These are phyloP conservation scores for Spodoptera litura DNA, from an alignment of 1,140 invertebrate genomes.

Conservation along the genomic window DNA sequence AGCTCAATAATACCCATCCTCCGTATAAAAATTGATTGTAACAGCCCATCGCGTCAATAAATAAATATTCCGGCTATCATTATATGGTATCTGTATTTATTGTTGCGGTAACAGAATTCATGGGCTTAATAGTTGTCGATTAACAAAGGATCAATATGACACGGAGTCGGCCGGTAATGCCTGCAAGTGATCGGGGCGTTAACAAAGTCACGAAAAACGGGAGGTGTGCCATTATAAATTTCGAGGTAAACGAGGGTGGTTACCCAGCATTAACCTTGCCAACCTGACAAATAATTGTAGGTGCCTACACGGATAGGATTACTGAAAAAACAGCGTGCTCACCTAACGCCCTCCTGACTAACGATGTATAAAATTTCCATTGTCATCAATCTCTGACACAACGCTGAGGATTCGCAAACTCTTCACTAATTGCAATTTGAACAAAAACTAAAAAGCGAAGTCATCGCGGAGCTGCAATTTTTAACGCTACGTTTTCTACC, in stretches of 20 bases:
- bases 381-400: constrained; percentile 86
- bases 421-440: constrained; percentile 85
- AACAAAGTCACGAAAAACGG: constrained; percentile 52
- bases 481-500: constrained; percentile 60
- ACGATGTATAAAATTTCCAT: constrained; percentile 86
- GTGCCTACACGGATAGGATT: constrained; percentile 73
- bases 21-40: constrained; percentile 75
- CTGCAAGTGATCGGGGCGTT: constrained; percentile 47
- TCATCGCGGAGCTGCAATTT: constrained; percentile 79
- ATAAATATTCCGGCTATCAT: constrained; percentile 58
- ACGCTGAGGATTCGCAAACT: constrained; percentile 83
- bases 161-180: constrained; percentile 19
- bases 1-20: constrained; percentile 72
- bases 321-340: constrained; percentile 81
- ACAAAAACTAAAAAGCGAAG: constrained; percentile 83
- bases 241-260: constrained; percentile 53
- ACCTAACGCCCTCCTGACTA: constrained; percentile 81
- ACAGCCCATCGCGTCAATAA: constrained; percentile 55
- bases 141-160: constrained; percentile 57
- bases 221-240: constrained; percentile 52
- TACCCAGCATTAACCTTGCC: constrained; percentile 56
- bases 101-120: constrained; percentile 72
- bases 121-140: constrained; percentile 69
- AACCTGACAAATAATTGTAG: constrained; percentile 63
- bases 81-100: constrained; percentile 67